Evolutionary conservation across 2,113 vertebrate species (phyloP).

Genomic region (Corvus hawaiiensis): DNA sequence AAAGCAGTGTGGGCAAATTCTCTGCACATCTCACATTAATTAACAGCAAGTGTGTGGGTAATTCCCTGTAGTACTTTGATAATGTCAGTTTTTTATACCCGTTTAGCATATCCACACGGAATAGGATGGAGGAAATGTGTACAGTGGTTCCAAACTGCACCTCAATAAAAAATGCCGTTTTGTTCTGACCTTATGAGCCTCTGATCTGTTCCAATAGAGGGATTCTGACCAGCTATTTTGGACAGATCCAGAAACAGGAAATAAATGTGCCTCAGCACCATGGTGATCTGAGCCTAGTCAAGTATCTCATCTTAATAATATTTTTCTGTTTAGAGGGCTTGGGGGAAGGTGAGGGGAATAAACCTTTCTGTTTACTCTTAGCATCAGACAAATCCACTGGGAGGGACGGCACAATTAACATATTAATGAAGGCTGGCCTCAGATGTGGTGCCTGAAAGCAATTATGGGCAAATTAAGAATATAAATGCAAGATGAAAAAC

Average conservation of each 20-base stretch:
- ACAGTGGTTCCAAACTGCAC: not conserved
- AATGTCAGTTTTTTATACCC: constrained; percentile 31
- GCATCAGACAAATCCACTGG: constrained; percentile 26
- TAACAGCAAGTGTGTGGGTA: constrained; percentile 54
- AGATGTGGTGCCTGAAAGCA: constrained; percentile 50
- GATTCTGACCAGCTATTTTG: not conserved
- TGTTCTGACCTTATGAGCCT: not conserved
- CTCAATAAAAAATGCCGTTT: not conserved
- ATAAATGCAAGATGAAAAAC: constrained; percentile 23
- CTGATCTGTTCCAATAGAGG: not conserved
- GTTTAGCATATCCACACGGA: not conserved
- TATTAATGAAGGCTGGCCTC: constrained; percentile 62
- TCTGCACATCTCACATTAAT: constrained; percentile 58
- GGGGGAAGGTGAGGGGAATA: not conserved
- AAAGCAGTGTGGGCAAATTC: constrained; percentile 45
- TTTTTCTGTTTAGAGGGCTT: constrained; percentile 9
- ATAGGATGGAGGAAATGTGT: not conserved
- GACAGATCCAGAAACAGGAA: not conserved
- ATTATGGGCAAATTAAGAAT: constrained; percentile 51
- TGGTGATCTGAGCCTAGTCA: not conserved
- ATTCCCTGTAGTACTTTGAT: constrained; percentile 48
- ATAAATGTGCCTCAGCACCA: not conserved
- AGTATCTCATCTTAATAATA: not conserved
- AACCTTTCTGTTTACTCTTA: constrained; percentile 50
- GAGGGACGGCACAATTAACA: constrained; percentile 59